These are phyloP conservation scores for Manacus vitellinus DNA, from an alignment of 2,113 vertebrate genomes.

Conservation along the genomic window DNA sequence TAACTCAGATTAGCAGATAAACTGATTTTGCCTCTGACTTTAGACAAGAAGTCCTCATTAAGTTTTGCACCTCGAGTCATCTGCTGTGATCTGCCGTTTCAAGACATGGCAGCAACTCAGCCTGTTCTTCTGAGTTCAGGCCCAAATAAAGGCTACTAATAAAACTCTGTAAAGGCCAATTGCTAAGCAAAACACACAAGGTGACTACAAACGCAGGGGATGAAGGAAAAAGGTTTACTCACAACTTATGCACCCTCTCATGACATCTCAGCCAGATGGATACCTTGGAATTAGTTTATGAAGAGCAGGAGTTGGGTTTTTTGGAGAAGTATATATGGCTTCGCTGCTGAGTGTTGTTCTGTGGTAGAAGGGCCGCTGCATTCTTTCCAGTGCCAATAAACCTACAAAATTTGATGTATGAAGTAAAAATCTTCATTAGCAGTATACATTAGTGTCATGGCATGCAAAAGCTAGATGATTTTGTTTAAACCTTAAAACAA, in stretches of 20 bases:
- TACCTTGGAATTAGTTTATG: neutral
- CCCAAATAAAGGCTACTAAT: neutral
- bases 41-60: neutral
- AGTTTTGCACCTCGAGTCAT: neutral
- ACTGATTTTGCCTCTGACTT: neutral
- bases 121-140: neutral
- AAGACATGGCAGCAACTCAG: neutral
- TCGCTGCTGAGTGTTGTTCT: neutral
- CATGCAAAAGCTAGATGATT: neutral
- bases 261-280: neutral
- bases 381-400: neutral
- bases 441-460: neutral
- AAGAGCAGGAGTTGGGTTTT: neutral
- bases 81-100: neutral
- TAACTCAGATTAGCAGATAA: neutral
- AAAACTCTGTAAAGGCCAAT: neutral
- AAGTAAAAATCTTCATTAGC: neutral
- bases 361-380: accelerated
- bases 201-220: neutral
- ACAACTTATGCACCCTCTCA: neutral
- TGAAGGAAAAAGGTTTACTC: neutral
- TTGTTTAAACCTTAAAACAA: neutral
- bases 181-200: neutral
- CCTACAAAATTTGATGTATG: neutral
- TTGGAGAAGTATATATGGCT: neutral